Evolutionary conservation across 2,888 invertebrate genomes (phyloP), one percentile per base, ranked within the genome.

Genomic region (Cerastoderma edule): DNA sequence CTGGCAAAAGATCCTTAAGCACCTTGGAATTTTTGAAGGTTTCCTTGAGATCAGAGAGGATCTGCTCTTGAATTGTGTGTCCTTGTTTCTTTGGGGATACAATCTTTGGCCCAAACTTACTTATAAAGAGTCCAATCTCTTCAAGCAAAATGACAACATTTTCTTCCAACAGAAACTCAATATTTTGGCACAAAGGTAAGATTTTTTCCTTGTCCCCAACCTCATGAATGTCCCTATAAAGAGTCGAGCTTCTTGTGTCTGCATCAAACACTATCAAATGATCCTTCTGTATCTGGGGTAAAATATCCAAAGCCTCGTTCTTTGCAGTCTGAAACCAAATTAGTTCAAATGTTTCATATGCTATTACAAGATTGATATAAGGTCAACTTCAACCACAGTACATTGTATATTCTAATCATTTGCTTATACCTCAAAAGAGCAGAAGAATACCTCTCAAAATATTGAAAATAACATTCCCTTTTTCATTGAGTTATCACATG

Each of bases 1-100:
- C 53, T 53, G 53, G 53, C n/a, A 53, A 4, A 53, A 53, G 27
- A 22, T 53, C 53, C 24, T 53, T 53, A 5, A 53, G 27, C 10
- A 53, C 53, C 22, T 53, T 10, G 10, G 10, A 10, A 22, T 53
- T 53, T 10, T n/a, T 22, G 3, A 53, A 27, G 27, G 27, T 53
- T 24, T 53, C 53, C 53, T 53, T 24, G 3, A 53, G 53, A 10
- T 53, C 27, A 1, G 53, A 27, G 6, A 53, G 10, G 2, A 53
- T 5, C 53, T 53, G 22, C 53, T 53, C 53, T 53, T 53, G 22
- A 2, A 53, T 24, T 27, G 10, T 24, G 27, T n/a, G 22, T 13
- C 2, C 6, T 10, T 24, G 27, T 27, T 27, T 10, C 13, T 53
- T 27, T 22, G 6, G 8, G 13, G 22, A 22, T 13, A 53, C 53